phyloP scores from a whole-genome alignment of 2,888 invertebrate genomes.

The Trichogramma evanescens region DNA sequence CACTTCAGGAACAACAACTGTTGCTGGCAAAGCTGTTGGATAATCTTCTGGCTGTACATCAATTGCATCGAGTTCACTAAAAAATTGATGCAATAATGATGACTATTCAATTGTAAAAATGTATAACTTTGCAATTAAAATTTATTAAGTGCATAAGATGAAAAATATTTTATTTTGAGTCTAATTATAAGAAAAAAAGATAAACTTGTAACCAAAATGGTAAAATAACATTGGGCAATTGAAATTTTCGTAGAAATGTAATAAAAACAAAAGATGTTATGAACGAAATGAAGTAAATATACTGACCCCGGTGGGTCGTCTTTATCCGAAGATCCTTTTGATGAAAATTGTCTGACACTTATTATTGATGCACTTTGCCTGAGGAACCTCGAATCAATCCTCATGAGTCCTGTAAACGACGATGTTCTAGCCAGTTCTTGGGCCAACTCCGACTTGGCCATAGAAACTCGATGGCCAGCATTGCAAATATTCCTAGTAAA shows the following conservation, averaged over 20 bases:
- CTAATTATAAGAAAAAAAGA: not conserved
- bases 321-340: conserved; percentile 30
- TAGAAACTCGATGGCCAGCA: not conserved
- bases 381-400: too few species aligned
- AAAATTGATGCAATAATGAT: conserved; percentile 1
- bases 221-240: not conserved
- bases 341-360: conserved; percentile 29
- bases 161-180: not conserved
- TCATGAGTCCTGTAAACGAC: too few species aligned
- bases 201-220: too few species aligned
- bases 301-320: conserved; percentile 29
- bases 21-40: conserved; percentile 62
- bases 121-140: not conserved
- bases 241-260: not conserved
- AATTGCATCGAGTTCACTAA: conserved; percentile 20
- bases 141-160: not conserved
- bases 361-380: conserved; percentile 24
- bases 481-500: conserved; percentile 26
- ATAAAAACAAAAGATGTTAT: conserved; percentile 1
- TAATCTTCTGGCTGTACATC: conserved; percentile 40
- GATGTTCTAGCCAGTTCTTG: too few species aligned
- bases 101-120: conserved; percentile 1
- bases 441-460: too few species aligned
- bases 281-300: not conserved
- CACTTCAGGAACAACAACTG: conserved; percentile 88